A percentile compares a stretch with the other conserved stretches of the same genome.
Conservation (phyloP, 2,888 invertebrate genomes). For the Chaitophorus viminalis region DNA sequence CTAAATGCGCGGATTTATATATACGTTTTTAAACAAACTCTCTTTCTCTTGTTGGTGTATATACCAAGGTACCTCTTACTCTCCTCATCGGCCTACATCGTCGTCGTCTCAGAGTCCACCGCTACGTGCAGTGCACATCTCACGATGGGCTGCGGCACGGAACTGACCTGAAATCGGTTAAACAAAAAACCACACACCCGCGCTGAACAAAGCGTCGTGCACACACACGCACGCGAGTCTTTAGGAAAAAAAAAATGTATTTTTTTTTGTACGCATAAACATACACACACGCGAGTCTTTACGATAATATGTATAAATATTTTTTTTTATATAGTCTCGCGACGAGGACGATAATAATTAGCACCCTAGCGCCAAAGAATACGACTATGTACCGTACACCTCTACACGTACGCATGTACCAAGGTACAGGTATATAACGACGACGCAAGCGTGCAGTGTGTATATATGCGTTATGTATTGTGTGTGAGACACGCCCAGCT, state of each 20-base stretch:
- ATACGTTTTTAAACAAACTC: background rate
- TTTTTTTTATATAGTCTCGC: background rate
- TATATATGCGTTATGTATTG: background rate
- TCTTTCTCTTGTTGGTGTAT: background rate
- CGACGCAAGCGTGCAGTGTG: background rate
- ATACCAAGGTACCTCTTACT: too few relatives aligned
- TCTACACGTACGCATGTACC: background rate
- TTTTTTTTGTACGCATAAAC: too few relatives aligned
- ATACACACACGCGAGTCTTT: background rate
- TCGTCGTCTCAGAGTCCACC: background rate
- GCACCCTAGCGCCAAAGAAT: conserved; percentile 33
- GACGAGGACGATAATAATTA: conserved; percentile 31
- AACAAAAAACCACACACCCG: background rate
- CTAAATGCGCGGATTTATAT: background rate
- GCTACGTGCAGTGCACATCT: background rate
- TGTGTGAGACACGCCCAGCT: conserved; percentile 25
- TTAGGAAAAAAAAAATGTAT: background rate
- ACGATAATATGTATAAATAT: too few relatives aligned
- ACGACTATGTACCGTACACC: background rate
- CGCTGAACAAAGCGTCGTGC: background rate
- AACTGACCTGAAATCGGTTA: background rate
- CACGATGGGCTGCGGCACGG: background rate
- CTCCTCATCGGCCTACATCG: background rate
- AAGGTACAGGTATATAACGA: background rate
- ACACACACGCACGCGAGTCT: background rate